phyloP scores from a whole-genome alignment of 2,113 vertebrate species.

The Xiphorhynchus elegans region DNA sequence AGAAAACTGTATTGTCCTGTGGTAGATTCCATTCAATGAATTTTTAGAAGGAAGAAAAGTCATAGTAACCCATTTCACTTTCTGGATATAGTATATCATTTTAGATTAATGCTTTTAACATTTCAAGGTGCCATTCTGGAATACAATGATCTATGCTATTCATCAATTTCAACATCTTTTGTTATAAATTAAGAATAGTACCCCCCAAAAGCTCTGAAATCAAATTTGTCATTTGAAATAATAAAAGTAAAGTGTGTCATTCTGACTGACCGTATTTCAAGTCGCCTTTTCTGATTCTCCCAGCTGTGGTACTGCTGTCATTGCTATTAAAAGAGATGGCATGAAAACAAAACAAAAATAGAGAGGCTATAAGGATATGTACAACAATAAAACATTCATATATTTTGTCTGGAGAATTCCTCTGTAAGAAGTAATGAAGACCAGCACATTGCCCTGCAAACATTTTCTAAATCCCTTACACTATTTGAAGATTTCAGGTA shows the following conservation, averaged over 20 bases:
- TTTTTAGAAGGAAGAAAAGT: slow-evolving; percentile 37
- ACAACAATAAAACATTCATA: background rate
- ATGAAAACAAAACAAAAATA: background rate
- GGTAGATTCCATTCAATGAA: slow-evolving; percentile 26
- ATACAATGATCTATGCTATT: slow-evolving; percentile 64
- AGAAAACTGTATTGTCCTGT: slow-evolving; percentile 47
- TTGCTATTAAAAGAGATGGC: background rate
- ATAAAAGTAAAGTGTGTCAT: slow-evolving; percentile 57
- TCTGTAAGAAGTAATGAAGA: background rate
- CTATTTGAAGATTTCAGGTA: background rate
- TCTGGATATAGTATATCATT: slow-evolving; percentile 52
- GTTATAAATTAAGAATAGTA: slow-evolving; percentile 67
- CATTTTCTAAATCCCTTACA: background rate
- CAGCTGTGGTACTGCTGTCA: background rate
- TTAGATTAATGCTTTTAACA: slow-evolving; percentile 73
- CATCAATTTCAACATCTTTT: slow-evolving; percentile 69
- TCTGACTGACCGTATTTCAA: slow-evolving; percentile 44
- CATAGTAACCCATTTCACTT: slow-evolving; percentile 56
- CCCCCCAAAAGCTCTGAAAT: slow-evolving; percentile 38
- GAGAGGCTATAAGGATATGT: background rate
- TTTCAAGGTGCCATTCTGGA: slow-evolving; percentile 72
- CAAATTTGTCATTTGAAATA: slow-evolving; percentile 51
- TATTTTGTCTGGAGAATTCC: background rate
- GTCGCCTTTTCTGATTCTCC: background rate
- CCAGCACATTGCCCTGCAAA: background rate